Percentiles rank a stretch among this genome's conserved stretches.
These are phyloP conservation scores for Amphiprion clarkii DNA, from an alignment of 2,797 vertebrate genomes.

Conservation along the genomic window DNA sequence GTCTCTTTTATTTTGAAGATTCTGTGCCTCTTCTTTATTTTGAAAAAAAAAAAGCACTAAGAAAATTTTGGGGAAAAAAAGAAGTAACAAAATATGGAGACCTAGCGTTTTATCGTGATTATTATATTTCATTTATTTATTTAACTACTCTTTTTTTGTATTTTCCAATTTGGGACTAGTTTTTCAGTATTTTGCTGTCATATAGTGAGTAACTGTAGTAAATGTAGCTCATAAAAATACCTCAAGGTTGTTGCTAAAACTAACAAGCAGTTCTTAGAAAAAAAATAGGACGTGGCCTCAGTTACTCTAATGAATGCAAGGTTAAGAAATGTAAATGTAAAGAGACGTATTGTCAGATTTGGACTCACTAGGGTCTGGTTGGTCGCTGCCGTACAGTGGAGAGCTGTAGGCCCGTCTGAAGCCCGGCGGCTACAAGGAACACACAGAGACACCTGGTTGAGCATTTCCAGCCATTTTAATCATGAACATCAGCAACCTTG, in stretches of 20 bases:
- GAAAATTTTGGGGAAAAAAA: too few relatives aligned
- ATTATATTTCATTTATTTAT: background rate
- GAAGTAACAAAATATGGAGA: too few relatives aligned
- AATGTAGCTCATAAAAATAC: too few relatives aligned
- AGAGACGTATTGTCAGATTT: background rate
- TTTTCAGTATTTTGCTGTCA: background rate
- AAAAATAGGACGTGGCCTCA: background rate
- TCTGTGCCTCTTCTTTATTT: too few relatives aligned
- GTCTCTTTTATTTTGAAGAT: too few relatives aligned
- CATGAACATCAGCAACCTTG: background rate
- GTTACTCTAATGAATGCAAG: background rate
- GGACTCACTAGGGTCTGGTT: slow-evolving; percentile 78
- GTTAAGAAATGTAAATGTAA: background rate
- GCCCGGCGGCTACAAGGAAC: slow-evolving; percentile 89
- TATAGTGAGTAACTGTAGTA: background rate
- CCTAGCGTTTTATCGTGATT: background rate
- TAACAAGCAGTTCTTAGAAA: background rate
- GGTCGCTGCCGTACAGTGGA: slow-evolving; percentile 89
- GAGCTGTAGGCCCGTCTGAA: slow-evolving; percentile 96
- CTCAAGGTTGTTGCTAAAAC: background rate
- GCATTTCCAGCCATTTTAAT: background rate
- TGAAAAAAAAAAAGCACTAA: too few relatives aligned
- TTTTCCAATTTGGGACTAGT: too few relatives aligned
- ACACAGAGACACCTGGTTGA: background rate
- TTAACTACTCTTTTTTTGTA: background rate